Evolutionary conservation across 2,113 vertebrate species (phyloP).

Genomic region (Andinoacara biseriatus): DNA sequence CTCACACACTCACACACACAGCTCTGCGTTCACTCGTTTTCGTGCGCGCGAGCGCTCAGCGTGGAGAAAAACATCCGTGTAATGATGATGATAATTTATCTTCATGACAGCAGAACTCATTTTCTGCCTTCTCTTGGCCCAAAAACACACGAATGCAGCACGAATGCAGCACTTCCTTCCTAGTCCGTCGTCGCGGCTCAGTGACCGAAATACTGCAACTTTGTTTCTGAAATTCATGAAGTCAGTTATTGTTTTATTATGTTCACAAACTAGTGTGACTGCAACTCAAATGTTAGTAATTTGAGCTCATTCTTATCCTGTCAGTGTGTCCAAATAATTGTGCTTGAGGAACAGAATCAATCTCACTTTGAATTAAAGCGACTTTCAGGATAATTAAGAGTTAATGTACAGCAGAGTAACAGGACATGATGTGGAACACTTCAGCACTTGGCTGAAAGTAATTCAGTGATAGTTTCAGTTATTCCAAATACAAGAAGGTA

Average conservation of each 20-base stretch:
- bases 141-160: no score
- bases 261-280: not conserved
- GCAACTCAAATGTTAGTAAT: not conserved
- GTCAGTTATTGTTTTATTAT: not conserved
- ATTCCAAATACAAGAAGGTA: fast-evolving
- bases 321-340: not conserved
- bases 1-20: fast-evolving
- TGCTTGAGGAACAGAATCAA: not conserved
- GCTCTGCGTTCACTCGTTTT: not conserved
- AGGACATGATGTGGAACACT: not conserved
- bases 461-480: not conserved
- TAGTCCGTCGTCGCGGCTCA: no score
- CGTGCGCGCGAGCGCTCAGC: not conserved
- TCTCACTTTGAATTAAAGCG: not conserved
- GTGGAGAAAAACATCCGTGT: not conserved
- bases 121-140: not conserved
- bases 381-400: not conserved
- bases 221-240: no score
- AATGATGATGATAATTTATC: not conserved
- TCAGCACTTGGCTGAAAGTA: not conserved
- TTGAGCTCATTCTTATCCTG: not conserved
- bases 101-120: not conserved
- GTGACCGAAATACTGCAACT: no score
- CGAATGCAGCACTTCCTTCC: no score
- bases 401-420: not conserved